A percentile compares a stretch with the other conserved stretches of the same genome.
phyloP scores from a whole-genome alignment of 2,113 vertebrate species.

The Petrocephalus microphthalmus region DNA sequence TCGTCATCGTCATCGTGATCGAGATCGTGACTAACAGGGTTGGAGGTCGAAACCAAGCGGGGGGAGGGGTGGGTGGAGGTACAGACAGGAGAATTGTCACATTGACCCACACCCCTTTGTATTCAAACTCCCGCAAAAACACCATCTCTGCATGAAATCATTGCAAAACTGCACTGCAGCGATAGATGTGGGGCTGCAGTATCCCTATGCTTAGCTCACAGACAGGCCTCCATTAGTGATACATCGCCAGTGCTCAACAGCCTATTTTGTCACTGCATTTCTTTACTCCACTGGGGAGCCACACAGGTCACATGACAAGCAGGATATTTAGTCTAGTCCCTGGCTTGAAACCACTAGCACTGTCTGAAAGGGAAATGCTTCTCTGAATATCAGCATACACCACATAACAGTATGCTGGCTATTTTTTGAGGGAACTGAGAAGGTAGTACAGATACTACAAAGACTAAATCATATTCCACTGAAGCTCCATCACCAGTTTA shows the following conservation, averaged over 20 bases:
- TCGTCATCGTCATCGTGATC: conserved; percentile 71
- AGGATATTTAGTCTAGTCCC: conserved; percentile 35
- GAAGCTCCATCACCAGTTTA: background rate
- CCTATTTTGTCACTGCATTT: background rate
- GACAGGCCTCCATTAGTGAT: background rate
- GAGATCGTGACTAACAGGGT: conserved; percentile 76
- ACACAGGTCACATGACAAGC: background rate
- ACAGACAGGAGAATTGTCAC: conserved; percentile 19
- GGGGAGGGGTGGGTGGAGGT: conserved; percentile 22
- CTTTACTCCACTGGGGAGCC: background rate
- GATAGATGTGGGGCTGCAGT: background rate
- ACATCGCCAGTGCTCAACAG: background rate
- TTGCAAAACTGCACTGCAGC: background rate
- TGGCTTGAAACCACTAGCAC: conserved; percentile 64
- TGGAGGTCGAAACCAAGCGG: conserved; percentile 42
- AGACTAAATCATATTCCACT: background rate
- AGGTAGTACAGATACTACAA: background rate
- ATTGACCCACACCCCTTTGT: background rate
- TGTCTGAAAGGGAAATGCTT: conserved; percentile 69
- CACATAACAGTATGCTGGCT: background rate
- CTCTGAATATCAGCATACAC: conserved; percentile 48
- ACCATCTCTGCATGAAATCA: background rate
- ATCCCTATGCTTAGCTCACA: background rate
- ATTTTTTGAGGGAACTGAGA: background rate
- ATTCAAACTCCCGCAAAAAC: background rate